These are phyloP conservation scores for Sinocyclocheilus maitianheensis DNA, from an alignment of 2,113 vertebrate genomes.

Conservation along the genomic window DNA sequence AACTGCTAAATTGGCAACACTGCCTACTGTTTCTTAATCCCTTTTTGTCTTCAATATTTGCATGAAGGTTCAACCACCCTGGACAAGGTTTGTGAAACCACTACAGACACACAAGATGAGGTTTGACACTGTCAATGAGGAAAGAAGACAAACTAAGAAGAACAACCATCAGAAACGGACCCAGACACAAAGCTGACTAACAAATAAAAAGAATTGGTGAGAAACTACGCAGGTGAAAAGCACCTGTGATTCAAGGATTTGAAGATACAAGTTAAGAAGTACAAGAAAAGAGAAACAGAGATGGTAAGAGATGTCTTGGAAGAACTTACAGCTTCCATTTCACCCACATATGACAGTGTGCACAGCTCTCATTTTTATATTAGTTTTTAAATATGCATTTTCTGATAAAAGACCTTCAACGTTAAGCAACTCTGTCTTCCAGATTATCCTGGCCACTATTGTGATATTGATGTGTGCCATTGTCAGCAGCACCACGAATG, in stretches of 20 bases:
- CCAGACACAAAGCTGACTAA: neutral
- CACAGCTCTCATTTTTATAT: neutral
- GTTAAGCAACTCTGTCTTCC: slow-evolving; percentile 2
- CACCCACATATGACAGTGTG: neutral
- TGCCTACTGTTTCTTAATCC: neutral
- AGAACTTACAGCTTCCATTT: neutral
- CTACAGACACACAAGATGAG: neutral
- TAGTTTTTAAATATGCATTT: neutral
- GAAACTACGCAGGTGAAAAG: neutral
- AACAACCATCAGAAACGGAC: neutral
- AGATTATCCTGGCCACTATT: neutral
- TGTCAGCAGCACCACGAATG: neutral
- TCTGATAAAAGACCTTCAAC: neutral
- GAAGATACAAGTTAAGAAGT: neutral
- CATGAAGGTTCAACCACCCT: neutral
- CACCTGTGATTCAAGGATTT: neutral
- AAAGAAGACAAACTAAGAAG: neutral
- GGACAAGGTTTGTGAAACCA: slow-evolving; percentile 11
- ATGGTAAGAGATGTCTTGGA: neutral
- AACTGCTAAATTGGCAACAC: too few relatives aligned
- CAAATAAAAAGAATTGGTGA: neutral
- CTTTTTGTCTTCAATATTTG: neutral
- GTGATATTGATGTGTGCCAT: neutral
- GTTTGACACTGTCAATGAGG: neutral
- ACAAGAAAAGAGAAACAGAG: neutral